Evolutionary conservation across 2,113 vertebrate genomes (phyloP).

Genomic region (Theristicus caerulescens): DNA sequence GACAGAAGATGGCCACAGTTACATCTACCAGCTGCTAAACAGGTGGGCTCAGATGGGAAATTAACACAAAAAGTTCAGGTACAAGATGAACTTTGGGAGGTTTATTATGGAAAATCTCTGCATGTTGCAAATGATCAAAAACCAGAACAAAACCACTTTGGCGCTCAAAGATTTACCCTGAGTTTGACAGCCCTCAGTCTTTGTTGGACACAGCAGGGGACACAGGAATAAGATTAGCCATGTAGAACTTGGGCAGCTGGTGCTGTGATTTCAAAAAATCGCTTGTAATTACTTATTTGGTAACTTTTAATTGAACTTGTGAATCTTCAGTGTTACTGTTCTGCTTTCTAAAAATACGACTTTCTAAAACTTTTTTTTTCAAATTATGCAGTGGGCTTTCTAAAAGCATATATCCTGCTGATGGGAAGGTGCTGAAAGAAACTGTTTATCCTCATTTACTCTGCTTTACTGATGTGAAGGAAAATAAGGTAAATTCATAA

Average conservation of each 20-base stretch:
- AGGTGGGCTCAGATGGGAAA: conserved; percentile 82
- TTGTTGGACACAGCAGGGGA: conserved; percentile 80
- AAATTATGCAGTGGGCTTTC: conserved; percentile 70
- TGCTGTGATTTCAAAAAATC: conserved; percentile 75
- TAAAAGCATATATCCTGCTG: conserved; percentile 66
- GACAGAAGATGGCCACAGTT: conserved; percentile 79
- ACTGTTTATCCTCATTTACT: conserved; percentile 75
- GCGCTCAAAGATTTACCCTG: conserved; percentile 75
- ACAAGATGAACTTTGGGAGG: conserved; percentile 77
- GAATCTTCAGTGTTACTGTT: conserved; percentile 41
- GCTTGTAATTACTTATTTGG: conserved; percentile 73
- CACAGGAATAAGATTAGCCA: conserved; percentile 77
- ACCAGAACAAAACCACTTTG: conserved; percentile 81
- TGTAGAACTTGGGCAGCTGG: conserved; percentile 83
- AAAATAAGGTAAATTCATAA: conserved; percentile 69
- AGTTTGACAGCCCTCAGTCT: conserved; percentile 69
- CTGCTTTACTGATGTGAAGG: conserved; percentile 67
- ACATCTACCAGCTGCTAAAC: conserved; percentile 87
- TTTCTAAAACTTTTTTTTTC: conserved; percentile 18
- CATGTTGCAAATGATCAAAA: conserved; percentile 79
- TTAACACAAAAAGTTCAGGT: conserved; percentile 75
- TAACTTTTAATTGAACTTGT: conserved; percentile 66
- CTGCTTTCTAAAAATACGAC: background rate
- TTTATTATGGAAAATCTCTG: conserved; percentile 79
- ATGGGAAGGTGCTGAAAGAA: conserved; percentile 73